Conservation (phyloP, 2,113 vertebrate genomes). For the Antennarius striatus region DNA sequence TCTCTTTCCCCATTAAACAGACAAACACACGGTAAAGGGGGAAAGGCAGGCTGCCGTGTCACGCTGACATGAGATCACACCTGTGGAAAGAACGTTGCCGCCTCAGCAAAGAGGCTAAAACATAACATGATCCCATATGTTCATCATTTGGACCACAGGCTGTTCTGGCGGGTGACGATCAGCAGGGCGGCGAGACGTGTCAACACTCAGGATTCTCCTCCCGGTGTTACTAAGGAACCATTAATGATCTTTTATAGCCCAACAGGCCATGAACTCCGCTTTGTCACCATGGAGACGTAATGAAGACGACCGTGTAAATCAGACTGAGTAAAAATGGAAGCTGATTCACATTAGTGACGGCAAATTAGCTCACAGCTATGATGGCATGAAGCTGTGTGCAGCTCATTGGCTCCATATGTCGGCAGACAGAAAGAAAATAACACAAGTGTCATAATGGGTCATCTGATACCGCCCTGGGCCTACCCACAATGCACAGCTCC, state of each 20-base stretch:
- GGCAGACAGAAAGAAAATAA: neutral
- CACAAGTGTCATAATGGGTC: slow-evolving; percentile 40
- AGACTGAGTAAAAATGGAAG: slow-evolving; percentile 70
- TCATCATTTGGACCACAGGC: slow-evolving; percentile 12
- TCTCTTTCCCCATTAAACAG: too few relatives aligned
- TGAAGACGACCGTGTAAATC: slow-evolving; percentile 60
- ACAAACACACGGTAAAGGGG: too few relatives aligned
- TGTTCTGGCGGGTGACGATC: slow-evolving; percentile 7
- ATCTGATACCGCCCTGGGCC: slow-evolving; percentile 50
- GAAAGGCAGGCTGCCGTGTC: too few relatives aligned
- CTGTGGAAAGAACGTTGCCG: too few relatives aligned
- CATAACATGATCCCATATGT: neutral
- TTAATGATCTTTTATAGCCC: slow-evolving; percentile 54
- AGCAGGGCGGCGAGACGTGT: slow-evolving; percentile 4
- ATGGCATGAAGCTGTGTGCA: slow-evolving; percentile 49
- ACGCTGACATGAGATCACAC: too few relatives aligned
- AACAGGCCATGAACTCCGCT: slow-evolving; percentile 49
- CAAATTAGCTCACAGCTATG: slow-evolving; percentile 72
- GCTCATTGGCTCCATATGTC: slow-evolving; percentile 42
- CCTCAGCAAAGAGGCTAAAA: too few relatives aligned
- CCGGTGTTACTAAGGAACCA: slow-evolving; percentile 28
- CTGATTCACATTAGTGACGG: slow-evolving; percentile 73
- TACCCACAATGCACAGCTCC: slow-evolving; percentile 38
- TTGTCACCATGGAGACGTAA: slow-evolving; percentile 64
- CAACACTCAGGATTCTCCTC: slow-evolving; percentile 11